Base-by-base conservation (phyloP, 2,113 vertebrate species). In the Gopherus evgoodei region DNA sequence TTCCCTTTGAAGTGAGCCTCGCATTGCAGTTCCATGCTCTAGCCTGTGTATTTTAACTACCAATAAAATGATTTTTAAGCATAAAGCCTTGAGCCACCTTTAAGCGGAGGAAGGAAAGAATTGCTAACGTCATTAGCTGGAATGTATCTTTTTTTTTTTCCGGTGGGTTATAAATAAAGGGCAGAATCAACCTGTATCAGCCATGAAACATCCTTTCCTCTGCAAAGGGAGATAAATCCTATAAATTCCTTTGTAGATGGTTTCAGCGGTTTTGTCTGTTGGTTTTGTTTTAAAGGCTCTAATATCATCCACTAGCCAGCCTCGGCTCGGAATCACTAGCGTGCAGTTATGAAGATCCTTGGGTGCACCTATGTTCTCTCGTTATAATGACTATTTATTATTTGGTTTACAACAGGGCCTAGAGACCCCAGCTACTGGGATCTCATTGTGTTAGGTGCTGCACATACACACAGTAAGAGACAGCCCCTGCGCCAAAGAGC, bases 51-150 rank as follows among this genome's bases (percentile, higher is more conserved):
- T 95, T 96, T 95, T 79, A 90, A 83, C 87, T 49, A 83, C 91
- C 92, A 96, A 94, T 97, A 98, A 98, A 98, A 96, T 97, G 97
- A 98, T 98, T 97, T 97, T 94, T 69, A 90, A 90, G 92, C 95
- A 95, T 92, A 90, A 97, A 97, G 95, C 78, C 88, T 93, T 38
- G 42, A 78, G 83, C 91, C 93, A 94, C 90, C 83, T 96, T 35
- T 76, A 80, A 96, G 65, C 17, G 81, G 90, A 83, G 57, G 62
- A 69, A 88, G 89, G 38, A 54, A 91, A 81, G 79, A 92, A 80
- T 42, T 17, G 84, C 87, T n/a, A 62, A 94, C 76, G n/a, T 90
- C 94, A 85, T 76, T 69, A 81, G 52, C 94, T 27, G 92, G 59
- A 83, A 25, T 84, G 57, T 47, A 84, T 91, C 42, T 14, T 82